Evolutionary conservation across 2,113 vertebrate genomes (phyloP).

Genomic region (Cebus imitator): DNA sequence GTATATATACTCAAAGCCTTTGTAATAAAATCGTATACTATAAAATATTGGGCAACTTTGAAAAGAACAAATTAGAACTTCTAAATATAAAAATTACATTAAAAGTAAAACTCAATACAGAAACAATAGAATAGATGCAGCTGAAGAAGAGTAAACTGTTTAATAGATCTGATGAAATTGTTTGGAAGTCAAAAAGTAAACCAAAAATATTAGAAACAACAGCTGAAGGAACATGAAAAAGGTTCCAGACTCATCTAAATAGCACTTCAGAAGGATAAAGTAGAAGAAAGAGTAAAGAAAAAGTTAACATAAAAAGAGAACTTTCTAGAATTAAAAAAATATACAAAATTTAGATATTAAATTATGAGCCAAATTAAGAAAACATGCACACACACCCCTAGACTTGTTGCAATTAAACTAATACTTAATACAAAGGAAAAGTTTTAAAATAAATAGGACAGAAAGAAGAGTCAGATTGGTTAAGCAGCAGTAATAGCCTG

Average conservation of each 20-base stretch:
- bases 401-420: neutral
- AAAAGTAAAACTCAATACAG: neutral
- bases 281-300: neutral
- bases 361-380: neutral
- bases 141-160: neutral
- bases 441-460: neutral
- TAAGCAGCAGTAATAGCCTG: neutral
- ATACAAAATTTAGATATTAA: neutral
- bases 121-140: neutral
- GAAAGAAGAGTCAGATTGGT: neutral
- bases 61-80: neutral
- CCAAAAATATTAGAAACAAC: neutral
- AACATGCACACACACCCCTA: neutral
- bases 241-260: neutral
- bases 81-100: neutral
- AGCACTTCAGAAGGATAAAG: neutral
- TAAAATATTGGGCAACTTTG: neutral
- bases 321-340: neutral
- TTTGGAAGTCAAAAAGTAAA: neutral
- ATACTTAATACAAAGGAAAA: neutral
- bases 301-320: neutral
- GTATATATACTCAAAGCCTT: neutral
- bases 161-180: neutral
- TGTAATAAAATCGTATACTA: neutral
- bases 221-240: neutral